Evolutionary conservation across 2,797 vertebrate genomes (phyloP), one percentile per base, ranked within the genome.

Genomic region (Notoglanidium macrostoma): DNA sequence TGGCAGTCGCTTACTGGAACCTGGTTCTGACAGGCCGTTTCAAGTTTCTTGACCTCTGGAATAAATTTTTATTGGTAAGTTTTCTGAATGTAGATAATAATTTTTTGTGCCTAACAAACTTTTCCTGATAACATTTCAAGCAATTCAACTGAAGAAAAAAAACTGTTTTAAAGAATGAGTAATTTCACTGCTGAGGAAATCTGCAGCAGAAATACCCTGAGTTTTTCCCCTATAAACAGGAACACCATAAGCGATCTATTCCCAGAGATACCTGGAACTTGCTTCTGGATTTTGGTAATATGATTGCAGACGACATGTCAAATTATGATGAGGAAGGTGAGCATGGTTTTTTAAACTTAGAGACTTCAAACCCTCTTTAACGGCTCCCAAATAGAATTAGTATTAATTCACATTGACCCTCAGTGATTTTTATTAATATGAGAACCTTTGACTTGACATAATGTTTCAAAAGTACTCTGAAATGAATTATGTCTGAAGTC

Each of bases 1-100:
- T 99, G 98, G 98, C 98, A 0, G 96, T 99, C 90, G 98, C 97
- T n/a, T 99, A 98, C 92, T 99, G 98, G 98, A 99, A 98, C 95
- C 95, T 99, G 94, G 97, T 99, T 87, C 95, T 99, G 89, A 97
- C 96, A 7, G 97, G 98, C 93, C 96, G 97, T 85, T 99, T 99
- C 96, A 99, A 98, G 94, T 99, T 99, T 95, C 95, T 99, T 90
- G 98, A 99, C 93, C 98, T 99, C 87, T 99, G 98, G 98, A 99
- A 99, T 95, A 97, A 95, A 93, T 99, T 99, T 95, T 96, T 99
- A 93, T 94, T 99, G 97, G 98, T 99, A 94, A 97, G 97, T 97
- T 49, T 54, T 40, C 44, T 40, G n/a, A 61, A 15, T 82, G 72
- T 44, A 44, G 19, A 57, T 59, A 0, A 14, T 70, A 26, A 15